Evolutionary conservation across 2,888 invertebrate species (phyloP).

Genomic region (Ceriagrion tenellum): DNA sequence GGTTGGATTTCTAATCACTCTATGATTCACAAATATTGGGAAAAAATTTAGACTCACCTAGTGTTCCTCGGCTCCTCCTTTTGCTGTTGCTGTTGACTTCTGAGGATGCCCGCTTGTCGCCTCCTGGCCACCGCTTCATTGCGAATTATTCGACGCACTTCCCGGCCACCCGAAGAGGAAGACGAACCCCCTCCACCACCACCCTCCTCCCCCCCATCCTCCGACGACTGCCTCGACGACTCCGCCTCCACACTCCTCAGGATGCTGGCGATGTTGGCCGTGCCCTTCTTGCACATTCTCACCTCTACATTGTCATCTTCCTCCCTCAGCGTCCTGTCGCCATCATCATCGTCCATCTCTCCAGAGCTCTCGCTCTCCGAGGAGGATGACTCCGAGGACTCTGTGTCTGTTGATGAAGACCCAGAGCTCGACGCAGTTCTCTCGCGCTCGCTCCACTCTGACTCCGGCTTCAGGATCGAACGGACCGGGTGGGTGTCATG

Average conservation of each 20-base stretch:
- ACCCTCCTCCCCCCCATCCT: slow-evolving; percentile 25
- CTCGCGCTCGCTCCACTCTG: slow-evolving; percentile 69
- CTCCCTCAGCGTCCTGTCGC: slow-evolving; percentile 20
- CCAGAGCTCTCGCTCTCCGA: slow-evolving; percentile 48
- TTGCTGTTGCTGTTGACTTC: slow-evolving; percentile 75
- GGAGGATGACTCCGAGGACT: neutral
- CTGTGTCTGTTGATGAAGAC: neutral
- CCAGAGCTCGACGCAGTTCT: slow-evolving; percentile 62
- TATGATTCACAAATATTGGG: no score
- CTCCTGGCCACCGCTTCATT: slow-evolving; percentile 77
- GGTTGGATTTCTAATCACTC: no score
- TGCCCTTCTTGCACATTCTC: slow-evolving; percentile 5
- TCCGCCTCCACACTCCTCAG: slow-evolving; percentile 55
- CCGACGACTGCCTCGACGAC: slow-evolving; percentile 13
- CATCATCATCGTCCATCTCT: neutral
- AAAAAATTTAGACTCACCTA: slow-evolving; percentile 75
- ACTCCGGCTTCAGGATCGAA: slow-evolving; percentile 71
- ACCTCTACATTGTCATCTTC: neutral
- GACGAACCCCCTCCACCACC: slow-evolving; percentile 79
- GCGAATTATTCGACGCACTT: slow-evolving; percentile 82
- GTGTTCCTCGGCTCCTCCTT: slow-evolving; percentile 72
- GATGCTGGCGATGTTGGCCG: slow-evolving; percentile 69
- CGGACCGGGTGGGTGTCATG: slow-evolving; percentile 66
- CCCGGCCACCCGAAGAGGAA: slow-evolving; percentile 82
- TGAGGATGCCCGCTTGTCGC: slow-evolving; percentile 78